Evolutionary conservation across 2,113 vertebrate genomes (phyloP).

Genomic region (Istiophorus platypterus): DNA sequence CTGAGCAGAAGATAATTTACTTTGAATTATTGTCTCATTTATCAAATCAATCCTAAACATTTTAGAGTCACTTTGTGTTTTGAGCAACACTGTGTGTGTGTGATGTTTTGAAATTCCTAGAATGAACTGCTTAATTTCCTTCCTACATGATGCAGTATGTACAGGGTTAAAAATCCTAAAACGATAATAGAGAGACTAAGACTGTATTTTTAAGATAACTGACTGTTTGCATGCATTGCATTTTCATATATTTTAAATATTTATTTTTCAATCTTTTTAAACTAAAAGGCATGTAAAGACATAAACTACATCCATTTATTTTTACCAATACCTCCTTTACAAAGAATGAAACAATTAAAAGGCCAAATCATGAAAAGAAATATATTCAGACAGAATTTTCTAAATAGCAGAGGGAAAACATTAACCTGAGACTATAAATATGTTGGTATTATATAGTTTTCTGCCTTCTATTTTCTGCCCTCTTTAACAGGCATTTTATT

Average conservation of each 20-base stretch:
- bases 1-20: slow-evolving; percentile 67
- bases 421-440: not conserved
- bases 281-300: not conserved
- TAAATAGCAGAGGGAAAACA: not conserved
- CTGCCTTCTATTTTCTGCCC: not conserved
- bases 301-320: not conserved
- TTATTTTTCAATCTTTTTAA: not conserved
- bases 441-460: too few relatives aligned
- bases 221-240: not conserved
- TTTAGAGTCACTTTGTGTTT: slow-evolving; percentile 17
- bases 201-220: not conserved
- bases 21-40: slow-evolving; percentile 73
- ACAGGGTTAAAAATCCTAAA: not conserved
- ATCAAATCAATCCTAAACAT: slow-evolving; percentile 70
- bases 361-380: not conserved
- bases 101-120: not conserved
- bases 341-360: not conserved
- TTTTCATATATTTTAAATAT: not conserved
- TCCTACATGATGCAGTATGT: not conserved
- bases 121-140: not conserved
- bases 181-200: not conserved
- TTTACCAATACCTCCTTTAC: not conserved
- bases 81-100: not conserved
- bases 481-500: slow-evolving; percentile 3
- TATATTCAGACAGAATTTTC: not conserved